These are phyloP conservation scores for Empidonax traillii DNA, from an alignment of 2,113 vertebrate genomes.

Conservation along the genomic window DNA sequence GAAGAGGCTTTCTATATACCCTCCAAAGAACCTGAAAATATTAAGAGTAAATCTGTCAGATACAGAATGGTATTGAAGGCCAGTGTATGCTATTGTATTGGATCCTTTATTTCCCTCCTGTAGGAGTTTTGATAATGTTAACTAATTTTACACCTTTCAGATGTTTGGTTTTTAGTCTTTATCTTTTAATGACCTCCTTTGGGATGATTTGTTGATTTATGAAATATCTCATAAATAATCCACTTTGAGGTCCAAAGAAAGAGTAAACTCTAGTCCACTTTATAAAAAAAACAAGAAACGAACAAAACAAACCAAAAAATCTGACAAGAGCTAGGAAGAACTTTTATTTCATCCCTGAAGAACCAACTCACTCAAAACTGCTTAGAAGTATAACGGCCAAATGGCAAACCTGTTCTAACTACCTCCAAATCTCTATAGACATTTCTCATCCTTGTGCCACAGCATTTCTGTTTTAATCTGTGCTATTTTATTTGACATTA, in stretches of 20 bases:
- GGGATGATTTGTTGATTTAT: not conserved
- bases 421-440: not conserved
- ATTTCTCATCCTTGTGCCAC: not conserved
- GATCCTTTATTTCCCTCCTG: not conserved
- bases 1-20: not conserved
- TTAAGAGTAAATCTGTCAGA: fast-evolving
- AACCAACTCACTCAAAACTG: not conserved
- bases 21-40: not conserved
- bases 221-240: not conserved
- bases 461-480: not conserved
- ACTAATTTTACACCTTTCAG: not conserved
- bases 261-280: not conserved
- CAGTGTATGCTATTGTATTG: not conserved
- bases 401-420: not conserved
- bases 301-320: fast-evolving
- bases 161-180: not conserved
- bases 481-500: not conserved
- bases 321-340: not conserved
- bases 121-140: not conserved
- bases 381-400: not conserved
- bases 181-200: not conserved
- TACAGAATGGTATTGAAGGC: not conserved
- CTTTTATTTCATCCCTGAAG: not conserved
- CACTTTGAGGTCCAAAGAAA: not conserved
- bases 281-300: not conserved